Conservation (phyloP, 2,888 invertebrate species). For the Rhingia campestris region DNA sequence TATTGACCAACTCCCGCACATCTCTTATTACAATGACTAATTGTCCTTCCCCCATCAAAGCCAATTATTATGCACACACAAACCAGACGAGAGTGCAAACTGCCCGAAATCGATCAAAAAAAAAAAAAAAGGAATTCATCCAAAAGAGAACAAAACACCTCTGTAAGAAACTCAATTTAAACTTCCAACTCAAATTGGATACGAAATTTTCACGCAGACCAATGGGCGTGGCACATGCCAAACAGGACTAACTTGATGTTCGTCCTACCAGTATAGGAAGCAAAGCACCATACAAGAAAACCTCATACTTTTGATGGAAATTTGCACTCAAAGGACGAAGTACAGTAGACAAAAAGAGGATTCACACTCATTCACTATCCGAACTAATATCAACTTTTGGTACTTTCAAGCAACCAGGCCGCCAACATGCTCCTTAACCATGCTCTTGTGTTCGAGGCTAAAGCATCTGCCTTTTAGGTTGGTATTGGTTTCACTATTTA, state of each 20-base stretch:
- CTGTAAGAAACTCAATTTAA: slow-evolving; percentile 62
- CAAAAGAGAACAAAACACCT: slow-evolving; percentile 37
- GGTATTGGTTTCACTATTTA: slow-evolving; percentile 56
- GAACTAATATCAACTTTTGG: slow-evolving; percentile 30
- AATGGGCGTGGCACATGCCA: slow-evolving; percentile 51
- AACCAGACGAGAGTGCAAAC: slow-evolving; percentile 11
- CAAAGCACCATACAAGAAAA: slow-evolving; percentile 3
- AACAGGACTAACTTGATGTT: slow-evolving; percentile 2
- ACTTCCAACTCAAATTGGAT: slow-evolving; percentile 64
- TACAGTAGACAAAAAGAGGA: neutral
- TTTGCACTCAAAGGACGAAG: slow-evolving; percentile 12
- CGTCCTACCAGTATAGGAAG: neutral
- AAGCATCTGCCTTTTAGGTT: slow-evolving; percentile 13
- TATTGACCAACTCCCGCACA: slow-evolving; percentile 56
- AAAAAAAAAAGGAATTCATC: slow-evolving; percentile 5
- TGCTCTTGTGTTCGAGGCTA: slow-evolving; percentile 17
- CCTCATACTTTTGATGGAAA: slow-evolving; percentile 32
- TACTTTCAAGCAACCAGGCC: slow-evolving; percentile 36
- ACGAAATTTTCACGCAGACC: slow-evolving; percentile 39
- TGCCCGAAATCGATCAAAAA: neutral
- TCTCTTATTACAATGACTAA: slow-evolving; percentile 55
- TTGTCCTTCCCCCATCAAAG: slow-evolving; percentile 37
- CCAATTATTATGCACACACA: slow-evolving; percentile 68
- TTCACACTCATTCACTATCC: slow-evolving; percentile 45
- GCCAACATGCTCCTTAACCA: slow-evolving; percentile 43